A percentile compares a stretch with the other conserved stretches of the same genome.
Evolutionary conservation across 2,888 invertebrate species (phyloP).

Genomic region (Gastrophysa polygoni): DNA sequence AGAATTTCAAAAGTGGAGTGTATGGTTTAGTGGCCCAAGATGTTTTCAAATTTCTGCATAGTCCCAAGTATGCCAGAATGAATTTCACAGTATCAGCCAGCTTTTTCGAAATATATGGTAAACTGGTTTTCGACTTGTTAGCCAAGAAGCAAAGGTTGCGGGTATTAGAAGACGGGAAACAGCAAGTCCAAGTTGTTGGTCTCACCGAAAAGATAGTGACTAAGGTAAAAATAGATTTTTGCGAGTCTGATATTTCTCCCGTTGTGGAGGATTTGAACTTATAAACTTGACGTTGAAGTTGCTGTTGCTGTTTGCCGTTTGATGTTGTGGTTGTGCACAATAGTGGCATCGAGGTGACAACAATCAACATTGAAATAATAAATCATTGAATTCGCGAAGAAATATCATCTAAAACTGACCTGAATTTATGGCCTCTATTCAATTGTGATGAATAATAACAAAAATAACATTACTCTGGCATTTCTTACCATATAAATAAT

Average conservation of each 20-base stretch:
- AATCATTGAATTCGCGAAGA: too few relatives aligned
- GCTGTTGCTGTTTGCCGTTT: too few relatives aligned
- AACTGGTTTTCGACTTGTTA: slow-evolving; percentile 87
- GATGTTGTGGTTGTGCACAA: too few relatives aligned
- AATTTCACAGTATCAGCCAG: slow-evolving; percentile 91
- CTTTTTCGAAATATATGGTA: slow-evolving; percentile 99
- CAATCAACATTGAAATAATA: too few relatives aligned
- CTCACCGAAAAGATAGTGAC: slow-evolving; percentile 86
- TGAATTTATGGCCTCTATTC: too few relatives aligned
- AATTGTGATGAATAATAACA: too few relatives aligned
- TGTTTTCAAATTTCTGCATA: slow-evolving; percentile 70
- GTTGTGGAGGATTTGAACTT: neutral
- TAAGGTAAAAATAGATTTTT: slow-evolving; percentile 33
- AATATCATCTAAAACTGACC: too few relatives aligned
- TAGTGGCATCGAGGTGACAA: too few relatives aligned
- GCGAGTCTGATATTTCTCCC: too few relatives aligned
- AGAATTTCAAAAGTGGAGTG: slow-evolving; percentile 93
- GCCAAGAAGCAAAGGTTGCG: slow-evolving; percentile 93
- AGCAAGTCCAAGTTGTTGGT: slow-evolving; percentile 96
- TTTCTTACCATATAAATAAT: too few relatives aligned
- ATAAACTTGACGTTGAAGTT: too few relatives aligned
- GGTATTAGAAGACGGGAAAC: slow-evolving; percentile 96
- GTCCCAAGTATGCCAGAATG: slow-evolving; percentile 79
- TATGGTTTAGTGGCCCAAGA: slow-evolving; percentile 97
- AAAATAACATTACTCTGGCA: too few relatives aligned